Base-by-base conservation (phyloP, 1,140 invertebrate species). In the Sycophaga agraensis region DNA sequence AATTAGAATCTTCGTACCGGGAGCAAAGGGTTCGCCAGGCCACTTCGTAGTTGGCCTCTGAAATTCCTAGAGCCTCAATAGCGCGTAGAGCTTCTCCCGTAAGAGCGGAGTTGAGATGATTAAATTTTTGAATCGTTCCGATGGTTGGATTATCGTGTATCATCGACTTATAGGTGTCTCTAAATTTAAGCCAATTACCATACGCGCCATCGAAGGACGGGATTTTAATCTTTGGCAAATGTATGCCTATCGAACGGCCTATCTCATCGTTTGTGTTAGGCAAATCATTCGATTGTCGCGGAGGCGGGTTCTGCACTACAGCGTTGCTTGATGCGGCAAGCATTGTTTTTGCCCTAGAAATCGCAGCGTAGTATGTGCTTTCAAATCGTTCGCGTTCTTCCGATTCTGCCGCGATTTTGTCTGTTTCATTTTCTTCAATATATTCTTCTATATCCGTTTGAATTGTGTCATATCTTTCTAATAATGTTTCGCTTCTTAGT, bases 91-190 rank as follows among this genome's bases (percentile, higher is more conserved):
- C 70, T 8, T 70, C 63, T 26, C 63, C 67, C 11, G 62, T 65
- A 37, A 75, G 56, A 59, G 67, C 59, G 21, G 65, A 65, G 37
- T 57, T 64, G 26, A 71, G 46, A 57, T 73, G 70, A 65, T 73
- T 62, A 64, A 71, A 74, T 45, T 72, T 74, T 57, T 74, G 67
- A 59, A 72, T 65, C 9, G 59, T 42, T 16, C 9, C 21, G 4
- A 73, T 59, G n/a, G 35, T 17, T 6, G 46, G 2, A 65, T 74
- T 74, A 11, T 69, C 58, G 55, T 76, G 70, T 39, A 76, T 75
- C 26, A 73, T 59, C 12, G 64, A 68, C 31, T 49, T 31, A 62
- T 67, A 73, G 8, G 66, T 72, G 39, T 76, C 70, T 1, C 45
- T 17, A 40, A 49, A 46, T 22, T n/a, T 31, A 17, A 57, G 4